Evolutionary conservation across 2,113 vertebrate species (phyloP).

Genomic region (Microtus oregoni): DNA sequence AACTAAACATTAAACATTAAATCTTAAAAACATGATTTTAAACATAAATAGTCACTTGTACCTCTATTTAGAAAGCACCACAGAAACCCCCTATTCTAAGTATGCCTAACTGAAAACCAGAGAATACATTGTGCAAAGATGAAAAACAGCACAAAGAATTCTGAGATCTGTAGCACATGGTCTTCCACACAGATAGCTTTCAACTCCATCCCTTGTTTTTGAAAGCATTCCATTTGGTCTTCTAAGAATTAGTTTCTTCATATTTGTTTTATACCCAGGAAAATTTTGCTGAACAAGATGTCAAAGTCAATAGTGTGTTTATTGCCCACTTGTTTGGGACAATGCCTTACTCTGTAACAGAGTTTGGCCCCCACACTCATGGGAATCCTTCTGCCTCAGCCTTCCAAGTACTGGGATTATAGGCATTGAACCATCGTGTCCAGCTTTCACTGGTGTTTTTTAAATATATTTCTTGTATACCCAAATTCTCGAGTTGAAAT

Average conservation of each 20-base stretch:
- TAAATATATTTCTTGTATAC: background rate
- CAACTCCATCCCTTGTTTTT: background rate
- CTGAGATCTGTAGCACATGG: background rate
- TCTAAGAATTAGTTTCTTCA: background rate
- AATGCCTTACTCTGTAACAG: background rate
- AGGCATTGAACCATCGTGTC: background rate
- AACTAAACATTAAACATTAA: constrained; percentile 8
- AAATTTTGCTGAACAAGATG: constrained; percentile 28
- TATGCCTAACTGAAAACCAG: background rate
- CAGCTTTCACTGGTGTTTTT: background rate
- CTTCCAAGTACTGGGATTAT: background rate
- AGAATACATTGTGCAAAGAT: constrained; percentile 15
- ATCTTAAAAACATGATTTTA: constrained; percentile 9
- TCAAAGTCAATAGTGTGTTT: background rate
- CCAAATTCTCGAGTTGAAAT: background rate
- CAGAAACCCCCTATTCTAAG: constrained; percentile 8
- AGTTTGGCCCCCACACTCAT: background rate
- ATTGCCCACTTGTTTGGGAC: background rate
- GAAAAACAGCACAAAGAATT: background rate
- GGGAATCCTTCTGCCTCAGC: background rate
- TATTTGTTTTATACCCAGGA: background rate
- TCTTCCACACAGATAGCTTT: background rate
- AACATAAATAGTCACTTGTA: background rate
- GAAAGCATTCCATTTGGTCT: constrained; percentile 11
- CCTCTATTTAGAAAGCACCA: background rate